Conservation (phyloP, 2,797 vertebrate genomes). For the Characodon lateralis region DNA sequence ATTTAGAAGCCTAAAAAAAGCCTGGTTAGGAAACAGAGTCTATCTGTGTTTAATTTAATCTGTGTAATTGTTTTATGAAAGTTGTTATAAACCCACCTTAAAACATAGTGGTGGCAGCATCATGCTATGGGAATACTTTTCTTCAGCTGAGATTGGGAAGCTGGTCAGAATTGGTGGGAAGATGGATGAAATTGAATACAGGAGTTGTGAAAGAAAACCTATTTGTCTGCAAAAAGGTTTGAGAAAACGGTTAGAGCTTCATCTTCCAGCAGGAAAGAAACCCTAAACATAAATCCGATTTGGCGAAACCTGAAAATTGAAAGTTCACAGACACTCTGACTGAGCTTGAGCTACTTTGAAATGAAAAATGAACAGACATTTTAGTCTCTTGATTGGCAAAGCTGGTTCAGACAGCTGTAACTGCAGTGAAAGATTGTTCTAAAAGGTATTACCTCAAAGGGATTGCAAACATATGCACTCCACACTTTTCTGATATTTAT, state of each 20-base stretch:
- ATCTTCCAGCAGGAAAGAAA: not conserved
- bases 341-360: not conserved
- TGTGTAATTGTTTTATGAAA: not conserved
- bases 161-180: not conserved
- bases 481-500: conserved; percentile 4
- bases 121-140: not conserved
- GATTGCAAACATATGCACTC: not conserved
- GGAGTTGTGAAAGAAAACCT: not conserved
- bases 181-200: not conserved
- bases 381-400: not conserved
- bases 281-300: not conserved
- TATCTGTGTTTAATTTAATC: not conserved
- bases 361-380: not conserved
- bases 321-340: not conserved
- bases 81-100: not conserved
- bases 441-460: not conserved
- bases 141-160: not conserved
- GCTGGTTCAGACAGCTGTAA: not conserved
- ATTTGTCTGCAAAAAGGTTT: not conserved
- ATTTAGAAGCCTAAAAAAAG: no score
- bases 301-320: not conserved
- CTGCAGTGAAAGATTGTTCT: not conserved
- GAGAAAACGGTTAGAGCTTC: not conserved
- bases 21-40: not conserved
- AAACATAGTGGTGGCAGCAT: not conserved